Conservation (phyloP, 2,797 vertebrate species). For the Helostoma temminkii region DNA sequence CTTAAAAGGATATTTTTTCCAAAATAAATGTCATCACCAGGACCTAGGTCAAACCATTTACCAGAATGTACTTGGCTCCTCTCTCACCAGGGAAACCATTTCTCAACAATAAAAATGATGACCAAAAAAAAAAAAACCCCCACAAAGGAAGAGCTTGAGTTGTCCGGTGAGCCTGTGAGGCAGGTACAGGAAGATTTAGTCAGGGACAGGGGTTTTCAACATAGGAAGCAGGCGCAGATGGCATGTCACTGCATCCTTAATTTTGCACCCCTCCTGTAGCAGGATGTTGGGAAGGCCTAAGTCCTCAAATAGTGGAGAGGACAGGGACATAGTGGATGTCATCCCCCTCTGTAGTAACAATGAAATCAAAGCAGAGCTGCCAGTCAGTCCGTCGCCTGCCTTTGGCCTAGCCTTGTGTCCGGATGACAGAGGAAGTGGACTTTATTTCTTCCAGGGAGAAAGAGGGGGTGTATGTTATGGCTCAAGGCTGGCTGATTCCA, state of each 20-base stretch:
- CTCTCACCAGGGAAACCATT: slow-evolving; percentile 68
- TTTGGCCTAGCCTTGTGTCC: slow-evolving; percentile 74
- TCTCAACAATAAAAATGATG: slow-evolving; percentile 73
- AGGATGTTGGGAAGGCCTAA: slow-evolving; percentile 83
- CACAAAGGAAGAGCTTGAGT: slow-evolving; percentile 75
- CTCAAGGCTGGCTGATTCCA: slow-evolving; percentile 72
- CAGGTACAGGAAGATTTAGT: slow-evolving; percentile 85
- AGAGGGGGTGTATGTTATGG: slow-evolving; percentile 33
- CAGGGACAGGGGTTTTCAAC: slow-evolving; percentile 76
- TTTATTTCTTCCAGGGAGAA: slow-evolving; percentile 57
- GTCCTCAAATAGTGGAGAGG: slow-evolving; percentile 66
- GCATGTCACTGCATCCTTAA: slow-evolving; percentile 79
- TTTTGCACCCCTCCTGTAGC: slow-evolving; percentile 71
- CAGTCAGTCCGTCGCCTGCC: slow-evolving; percentile 76
- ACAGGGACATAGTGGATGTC: slow-evolving; percentile 73
- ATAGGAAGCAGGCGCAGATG: slow-evolving; percentile 86
- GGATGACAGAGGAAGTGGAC: slow-evolving; percentile 76
- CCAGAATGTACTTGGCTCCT: slow-evolving; percentile 30
- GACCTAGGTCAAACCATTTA: slow-evolving; percentile 22
- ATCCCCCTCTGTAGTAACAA: slow-evolving; percentile 77
- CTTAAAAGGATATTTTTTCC: slow-evolving; percentile 29
- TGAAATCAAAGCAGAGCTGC: slow-evolving; percentile 81
- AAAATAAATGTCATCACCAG: slow-evolving; percentile 21
- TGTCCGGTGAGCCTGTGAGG: slow-evolving; percentile 79
- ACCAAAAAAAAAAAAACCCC: slow-evolving; percentile 55